A percentile compares a stretch with the other conserved stretches of the same genome.
Evolutionary conservation across 2,888 invertebrate genomes (phyloP).

Genomic region (Sepiola atlantica): DNA sequence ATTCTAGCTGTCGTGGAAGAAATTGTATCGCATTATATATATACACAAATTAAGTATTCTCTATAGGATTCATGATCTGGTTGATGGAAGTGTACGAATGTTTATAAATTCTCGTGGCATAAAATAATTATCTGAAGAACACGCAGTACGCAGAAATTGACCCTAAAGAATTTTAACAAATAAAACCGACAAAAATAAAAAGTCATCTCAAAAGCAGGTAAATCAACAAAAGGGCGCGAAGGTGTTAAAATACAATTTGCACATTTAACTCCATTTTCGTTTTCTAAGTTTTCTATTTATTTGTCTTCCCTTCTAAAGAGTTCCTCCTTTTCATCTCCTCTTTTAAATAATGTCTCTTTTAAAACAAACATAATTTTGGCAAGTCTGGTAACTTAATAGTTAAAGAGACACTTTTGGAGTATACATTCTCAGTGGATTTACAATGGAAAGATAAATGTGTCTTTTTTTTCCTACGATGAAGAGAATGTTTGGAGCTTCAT

Average conservation of each 20-base stretch:
- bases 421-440: neutral
- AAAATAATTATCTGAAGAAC: neutral
- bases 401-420: neutral
- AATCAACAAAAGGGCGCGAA: neutral
- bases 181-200: neutral
- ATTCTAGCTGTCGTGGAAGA: too few relatives aligned
- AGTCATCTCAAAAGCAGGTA: neutral
- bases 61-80: neutral
- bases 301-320: neutral
- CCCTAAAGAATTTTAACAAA: neutral
- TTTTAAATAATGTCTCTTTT: neutral
- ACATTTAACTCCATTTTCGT: neutral
- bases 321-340: too few relatives aligned
- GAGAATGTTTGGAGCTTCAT: neutral
- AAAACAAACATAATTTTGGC: neutral
- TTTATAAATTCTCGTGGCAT: neutral
- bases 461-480: neutral
- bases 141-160: neutral
- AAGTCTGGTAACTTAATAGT: neutral
- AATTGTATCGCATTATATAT: neutral
- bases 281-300: neutral
- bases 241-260: constrained; percentile 8
- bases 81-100: neutral
- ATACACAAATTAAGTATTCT: neutral
- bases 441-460: neutral